Evolutionary conservation across 1,140 invertebrate genomes (phyloP), one percentile per base, ranked within the genome.

Genomic region (Drosophila kanapiae): DNA sequence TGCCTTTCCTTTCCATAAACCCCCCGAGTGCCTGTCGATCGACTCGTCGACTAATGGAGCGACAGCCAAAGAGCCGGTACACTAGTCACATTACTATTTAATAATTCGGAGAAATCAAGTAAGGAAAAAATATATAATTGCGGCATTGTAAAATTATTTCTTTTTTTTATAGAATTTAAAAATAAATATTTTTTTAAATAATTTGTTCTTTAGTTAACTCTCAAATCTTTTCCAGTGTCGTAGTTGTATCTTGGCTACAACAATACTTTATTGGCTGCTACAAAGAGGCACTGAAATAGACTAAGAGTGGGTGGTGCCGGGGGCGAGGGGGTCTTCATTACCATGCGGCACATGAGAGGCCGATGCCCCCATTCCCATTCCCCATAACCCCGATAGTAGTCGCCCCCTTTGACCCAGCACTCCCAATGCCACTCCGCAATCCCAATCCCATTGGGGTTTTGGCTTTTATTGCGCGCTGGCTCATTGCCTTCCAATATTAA

Each of bases 401-500:
- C n/a, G n/a, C 35, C 23, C 18, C 48, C 29, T 31, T 38, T 53
- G 23, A 54, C 62, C 48, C 33, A 9, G 11, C 35, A 42, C 37
- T 33, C 16, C 59, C 53, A 51, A 49, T 57, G 43, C 59, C 65
- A 61, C 45, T 78, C 48, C 16, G 72, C 72, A 77, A 54, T 54
- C 27, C 37, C 49, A 56, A 57, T 67, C 7, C 80, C 81, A 67
- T 51, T n/a, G 80, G 80, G 68, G 77, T 71, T 80, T 75, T 62
- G 85, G 84, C 72, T 88, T 90, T 88, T 90, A 88, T 90, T 88
- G 84, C 85, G 81, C 78, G 40, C 63, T 64, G 81, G 78, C 81
- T 90, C 85, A 88, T 88, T 88, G 85, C 85, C 85, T 91, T 85
- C 85, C 85, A 85, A 88, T 88, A 88, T 88, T 88, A 90, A 88